phyloP scores from a whole-genome alignment of 2,888 invertebrate genomes.

The Drosophila tripunctata region DNA sequence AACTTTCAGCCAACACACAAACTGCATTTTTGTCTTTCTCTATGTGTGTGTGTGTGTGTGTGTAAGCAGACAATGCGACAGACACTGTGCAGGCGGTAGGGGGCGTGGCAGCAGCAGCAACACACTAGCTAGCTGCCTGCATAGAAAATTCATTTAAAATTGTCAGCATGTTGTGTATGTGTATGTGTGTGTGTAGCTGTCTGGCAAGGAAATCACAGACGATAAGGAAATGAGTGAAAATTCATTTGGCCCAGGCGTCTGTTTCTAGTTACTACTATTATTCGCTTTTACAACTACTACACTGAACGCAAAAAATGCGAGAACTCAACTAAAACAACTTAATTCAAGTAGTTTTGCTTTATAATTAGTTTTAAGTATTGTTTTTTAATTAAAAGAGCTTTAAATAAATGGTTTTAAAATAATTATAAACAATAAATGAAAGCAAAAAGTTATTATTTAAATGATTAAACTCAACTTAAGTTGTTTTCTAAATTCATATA shows the following conservation, averaged over 20 bases:
- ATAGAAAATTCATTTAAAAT: constrained; percentile 79
- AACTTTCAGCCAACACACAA: constrained; percentile 65
- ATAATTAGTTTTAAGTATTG: too few relatives aligned
- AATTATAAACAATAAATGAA: too few relatives aligned
- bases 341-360: too few relatives aligned
- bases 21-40: constrained; percentile 64
- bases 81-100: constrained; percentile 20
- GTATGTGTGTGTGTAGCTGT: constrained; percentile 40
- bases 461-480: too few relatives aligned
- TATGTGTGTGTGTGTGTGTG: constrained; percentile 22
- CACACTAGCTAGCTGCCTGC: constrained; percentile 59
- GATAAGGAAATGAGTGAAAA: constrained; percentile 82
- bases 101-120: constrained; percentile 2
- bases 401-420: too few relatives aligned
- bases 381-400: too few relatives aligned
- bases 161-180: constrained; percentile 51
- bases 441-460: too few relatives aligned
- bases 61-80: constrained; percentile 73
- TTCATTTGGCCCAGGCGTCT: constrained; percentile 69
- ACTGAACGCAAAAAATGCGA: too few relatives aligned
- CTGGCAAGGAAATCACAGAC: constrained; percentile 82
- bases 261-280: not conserved
- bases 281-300: not conserved
- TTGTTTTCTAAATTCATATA: too few relatives aligned
- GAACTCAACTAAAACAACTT: too few relatives aligned